Evolutionary conservation across 2,113 vertebrate species (phyloP).

Genomic region (Calidris pygmaea): DNA sequence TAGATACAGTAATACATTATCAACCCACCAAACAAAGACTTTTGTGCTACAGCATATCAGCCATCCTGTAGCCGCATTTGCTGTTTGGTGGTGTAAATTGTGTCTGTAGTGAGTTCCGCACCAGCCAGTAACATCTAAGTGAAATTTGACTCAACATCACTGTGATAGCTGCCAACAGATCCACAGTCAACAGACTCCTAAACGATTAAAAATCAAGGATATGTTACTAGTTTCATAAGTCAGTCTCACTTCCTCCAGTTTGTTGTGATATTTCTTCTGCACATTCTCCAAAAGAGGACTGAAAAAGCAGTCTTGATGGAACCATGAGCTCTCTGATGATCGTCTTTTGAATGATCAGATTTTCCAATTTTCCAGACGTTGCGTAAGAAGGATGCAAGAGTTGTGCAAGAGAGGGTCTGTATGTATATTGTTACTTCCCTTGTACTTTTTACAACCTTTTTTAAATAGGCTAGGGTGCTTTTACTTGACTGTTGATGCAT

Average conservation of each 20-base stretch:
- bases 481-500: background rate
- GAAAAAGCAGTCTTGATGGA: background rate
- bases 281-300: background rate
- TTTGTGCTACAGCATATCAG: background rate
- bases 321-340: background rate
- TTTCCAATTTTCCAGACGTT: background rate
- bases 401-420: background rate
- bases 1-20: background rate
- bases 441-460: background rate
- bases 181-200: background rate
- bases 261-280: background rate
- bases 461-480: background rate
- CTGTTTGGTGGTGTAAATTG: background rate
- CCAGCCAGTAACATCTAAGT: fast-evolving
- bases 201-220: background rate
- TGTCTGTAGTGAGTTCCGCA: background rate
- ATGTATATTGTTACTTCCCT: background rate
- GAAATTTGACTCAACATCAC: background rate
- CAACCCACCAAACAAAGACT: background rate
- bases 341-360: background rate
- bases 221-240: background rate
- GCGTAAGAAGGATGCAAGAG: background rate
- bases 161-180: background rate
- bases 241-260: background rate
- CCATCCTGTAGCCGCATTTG: background rate